A percentile compares a stretch with the other conserved stretches of the same genome.
phyloP scores from a whole-genome alignment of 1,140 invertebrate species.

The Brachionus sp. region DNA sequence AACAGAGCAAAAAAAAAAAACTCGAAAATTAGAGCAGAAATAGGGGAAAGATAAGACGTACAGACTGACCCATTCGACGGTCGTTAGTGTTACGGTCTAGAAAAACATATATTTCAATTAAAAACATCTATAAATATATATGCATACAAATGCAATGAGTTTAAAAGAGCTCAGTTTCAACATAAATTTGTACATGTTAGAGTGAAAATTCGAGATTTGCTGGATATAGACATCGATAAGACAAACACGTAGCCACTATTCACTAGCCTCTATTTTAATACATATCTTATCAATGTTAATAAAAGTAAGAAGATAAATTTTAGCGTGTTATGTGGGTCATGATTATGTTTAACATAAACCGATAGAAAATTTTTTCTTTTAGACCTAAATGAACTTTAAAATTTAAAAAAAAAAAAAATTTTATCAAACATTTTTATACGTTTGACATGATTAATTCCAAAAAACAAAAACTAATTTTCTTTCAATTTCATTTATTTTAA shows the following conservation, averaged over 20 bases:
- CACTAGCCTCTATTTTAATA: not conserved
- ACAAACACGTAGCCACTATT: not conserved
- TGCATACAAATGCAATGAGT: not conserved
- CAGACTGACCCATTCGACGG: not conserved
- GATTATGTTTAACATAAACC: not conserved
- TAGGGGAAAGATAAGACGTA: not conserved
- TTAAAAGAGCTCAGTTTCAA: not conserved
- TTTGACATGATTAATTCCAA: no score
- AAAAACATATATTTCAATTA: not conserved
- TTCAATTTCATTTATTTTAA: no score
- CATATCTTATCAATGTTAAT: not conserved
- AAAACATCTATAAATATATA: not conserved
- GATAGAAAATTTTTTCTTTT: not conserved
- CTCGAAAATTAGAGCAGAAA: not conserved
- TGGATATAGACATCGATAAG: not conserved
- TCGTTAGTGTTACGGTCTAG: not conserved
- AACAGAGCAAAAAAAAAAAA: not conserved
- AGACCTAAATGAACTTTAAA: not conserved
- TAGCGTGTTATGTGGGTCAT: not conserved
- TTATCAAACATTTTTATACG: no score
- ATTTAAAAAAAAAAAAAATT: not conserved
- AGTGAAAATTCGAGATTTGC: not conserved
- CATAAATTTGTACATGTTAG: not conserved
- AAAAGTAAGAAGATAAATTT: not conserved
- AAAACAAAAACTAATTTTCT: no score